Percentiles rank a stretch among this genome's conserved stretches.
phyloP scores from a whole-genome alignment of 2,888 invertebrate species.

The Pseudococcus jackbeardsleyi region DNA sequence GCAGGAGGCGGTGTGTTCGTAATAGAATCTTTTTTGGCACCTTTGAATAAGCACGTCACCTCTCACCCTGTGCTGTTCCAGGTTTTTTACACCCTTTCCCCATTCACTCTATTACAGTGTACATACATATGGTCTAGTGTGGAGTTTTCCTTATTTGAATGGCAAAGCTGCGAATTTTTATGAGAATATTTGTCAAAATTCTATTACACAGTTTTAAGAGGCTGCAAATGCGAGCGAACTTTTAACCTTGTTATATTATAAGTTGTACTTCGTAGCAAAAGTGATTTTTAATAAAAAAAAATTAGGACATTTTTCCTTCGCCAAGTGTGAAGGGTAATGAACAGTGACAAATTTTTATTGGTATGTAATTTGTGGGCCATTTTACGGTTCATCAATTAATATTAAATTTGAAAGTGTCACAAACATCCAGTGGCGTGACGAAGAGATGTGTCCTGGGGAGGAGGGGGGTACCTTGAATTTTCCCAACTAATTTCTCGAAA shows the following conservation, averaged over 20 bases:
- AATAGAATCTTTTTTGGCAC: constrained; percentile 20
- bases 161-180: constrained; percentile 8
- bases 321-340: neutral
- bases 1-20: neutral
- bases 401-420: neutral
- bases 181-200: constrained; percentile 28
- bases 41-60: constrained; percentile 2
- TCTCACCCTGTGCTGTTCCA: neutral
- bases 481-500: too few relatives aligned
- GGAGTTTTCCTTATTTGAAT: neutral
- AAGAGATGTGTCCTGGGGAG: too few relatives aligned
- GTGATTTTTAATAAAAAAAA: neutral
- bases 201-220: constrained; percentile 14
- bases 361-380: neutral
- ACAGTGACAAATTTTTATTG: neutral
- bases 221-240: neutral
- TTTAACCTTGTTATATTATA: neutral
- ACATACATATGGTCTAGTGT: neutral
- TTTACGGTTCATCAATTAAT: neutral
- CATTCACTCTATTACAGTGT: neutral
- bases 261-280: neutral
- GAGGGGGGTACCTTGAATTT: too few relatives aligned
- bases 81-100: neutral
- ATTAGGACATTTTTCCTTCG: neutral
- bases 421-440: too few relatives aligned